Evolutionary conservation across 2,888 invertebrate genomes (phyloP), one percentile per base, ranked within the genome.

Genomic region (Coenonympha glycerion): DNA sequence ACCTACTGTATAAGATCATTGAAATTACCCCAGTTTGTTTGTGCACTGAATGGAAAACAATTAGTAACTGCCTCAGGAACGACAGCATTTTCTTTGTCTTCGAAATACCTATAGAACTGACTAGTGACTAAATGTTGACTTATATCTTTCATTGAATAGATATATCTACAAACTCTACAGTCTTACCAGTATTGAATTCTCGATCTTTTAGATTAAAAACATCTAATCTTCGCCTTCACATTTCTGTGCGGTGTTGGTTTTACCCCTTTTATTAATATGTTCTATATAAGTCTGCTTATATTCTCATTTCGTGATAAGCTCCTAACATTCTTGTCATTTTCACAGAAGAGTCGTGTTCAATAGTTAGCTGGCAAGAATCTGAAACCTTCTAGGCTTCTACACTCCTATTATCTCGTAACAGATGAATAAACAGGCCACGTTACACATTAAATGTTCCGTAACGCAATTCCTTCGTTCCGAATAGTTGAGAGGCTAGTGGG

Each of bases 381-480:
- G 6, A 3, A 16, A 16, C 16, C 31, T 31, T 31, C 5, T 6
- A 31, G 6, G 3, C 6, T 31, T 6, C 6, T 31, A 31, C 31
- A 8, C 31, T 33, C 31, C 16, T 33, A 30, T 36, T n/a, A n/a
- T n/a, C n/a, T n/a, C n/a, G n/a, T n/a, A 11, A 36, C 36, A 36
- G 19, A 21, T 26, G 11, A 6, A 19, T 4, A 6, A 13, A 37
- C 26, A 19, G 15, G 39, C 37, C 30, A 19, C 46, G 24, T n/a
- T 24, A 6, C 33, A 26, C 40, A 31, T 19, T 31, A 40, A 33
- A 47, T 31, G 36, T 47, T 36, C 18, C 21, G 37, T 36, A 30
- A 47, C 47, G 44, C 47, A 51, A 51, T 39, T 22, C 11, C 40
- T 24, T 15, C 26, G 53, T 59, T 57, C 55, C 55, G 55, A 52